Base-by-base conservation (phyloP, 1,140 invertebrate species). In the Papilio glaucus region DNA sequence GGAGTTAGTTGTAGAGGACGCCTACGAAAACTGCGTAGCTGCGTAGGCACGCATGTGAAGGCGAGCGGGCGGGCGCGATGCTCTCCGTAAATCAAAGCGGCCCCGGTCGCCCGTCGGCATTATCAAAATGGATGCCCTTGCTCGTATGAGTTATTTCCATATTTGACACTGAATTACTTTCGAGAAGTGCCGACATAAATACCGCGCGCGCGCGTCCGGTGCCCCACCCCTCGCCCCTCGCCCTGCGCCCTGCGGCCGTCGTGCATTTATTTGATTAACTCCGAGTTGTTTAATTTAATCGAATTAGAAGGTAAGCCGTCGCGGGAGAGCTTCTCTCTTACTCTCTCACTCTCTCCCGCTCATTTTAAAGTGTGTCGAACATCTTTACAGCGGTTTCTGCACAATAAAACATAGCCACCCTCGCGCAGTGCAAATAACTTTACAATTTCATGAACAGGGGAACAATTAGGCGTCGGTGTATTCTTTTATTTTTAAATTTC, bases 141-240 rank as follows among this genome's bases (percentile, higher is more conserved):
- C 85, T 84, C 77, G 90, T 92, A 92, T 92, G 90, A 92, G 89
- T 92, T 92, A 92, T 92, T 89, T 92, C 90, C 90, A 92, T 92
- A 92, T 92, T 92, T 92, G 90, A 92, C 90, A 91, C 90, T 85
- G 89, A 92, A 92, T 92, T 92, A 92, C 90, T 92, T 92, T 92
- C 89, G 82, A 86, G 88, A 92, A 92, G 87, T 91, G 88, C 88
- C 85, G 87, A 91, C 89, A 93, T 91, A 92, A 92, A 92, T 90
- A 92, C 78, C 79, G 81, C 79, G 71, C 74, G 83, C 69, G 81
- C 81, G 77, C 77, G 83, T 85, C 86, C 87, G 76, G 80, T 79
- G 70, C 77, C 76, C 82, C 73, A 72, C 65, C 42, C 74, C 39
- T 42, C 65, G 41, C 70, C 78, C 70, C 76, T 79, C 79, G 77